Evolutionary conservation across 2,797 vertebrate genomes (phyloP).

Genomic region (Xenopus petersii): DNA sequence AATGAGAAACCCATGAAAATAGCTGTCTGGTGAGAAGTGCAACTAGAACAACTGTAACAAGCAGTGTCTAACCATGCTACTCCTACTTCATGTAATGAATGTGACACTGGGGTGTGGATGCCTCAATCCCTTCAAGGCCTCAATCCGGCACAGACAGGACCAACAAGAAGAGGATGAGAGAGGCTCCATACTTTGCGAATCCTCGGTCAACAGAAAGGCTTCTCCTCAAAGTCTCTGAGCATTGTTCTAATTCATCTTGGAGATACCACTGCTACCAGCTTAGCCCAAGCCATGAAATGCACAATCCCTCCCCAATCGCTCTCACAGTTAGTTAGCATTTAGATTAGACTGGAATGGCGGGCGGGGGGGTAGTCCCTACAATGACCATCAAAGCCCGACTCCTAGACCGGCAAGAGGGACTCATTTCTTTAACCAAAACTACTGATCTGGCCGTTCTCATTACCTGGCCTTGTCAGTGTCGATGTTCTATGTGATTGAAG

Average conservation of each 20-base stretch:
- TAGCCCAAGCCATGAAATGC: conserved; percentile 73
- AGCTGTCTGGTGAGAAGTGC: too few relatives aligned
- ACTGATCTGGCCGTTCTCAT: conserved; percentile 89
- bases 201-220: too few relatives aligned
- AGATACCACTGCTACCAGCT: conserved; percentile 58
- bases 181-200: too few relatives aligned
- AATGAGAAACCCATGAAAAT: too few relatives aligned
- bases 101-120: too few relatives aligned
- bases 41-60: too few relatives aligned
- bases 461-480: conserved; percentile 88
- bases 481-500: conserved; percentile 94
- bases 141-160: too few relatives aligned
- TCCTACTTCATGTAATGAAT: too few relatives aligned
- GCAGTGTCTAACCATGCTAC: too few relatives aligned
- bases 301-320: conserved; percentile 50
- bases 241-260: conserved; percentile 44
- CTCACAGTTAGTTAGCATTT: conserved; percentile 94
- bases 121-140: too few relatives aligned
- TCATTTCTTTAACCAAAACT: conserved; percentile 83
- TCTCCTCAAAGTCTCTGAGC: too few relatives aligned
- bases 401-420: conserved; percentile 83
- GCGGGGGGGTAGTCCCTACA: conserved; percentile 61
- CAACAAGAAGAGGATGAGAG: too few relatives aligned
- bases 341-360: conserved; percentile 64
- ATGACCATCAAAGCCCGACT: conserved; percentile 56